Conservation (phyloP, 2,888 invertebrate genomes). For the Thumatha senex region DNA sequence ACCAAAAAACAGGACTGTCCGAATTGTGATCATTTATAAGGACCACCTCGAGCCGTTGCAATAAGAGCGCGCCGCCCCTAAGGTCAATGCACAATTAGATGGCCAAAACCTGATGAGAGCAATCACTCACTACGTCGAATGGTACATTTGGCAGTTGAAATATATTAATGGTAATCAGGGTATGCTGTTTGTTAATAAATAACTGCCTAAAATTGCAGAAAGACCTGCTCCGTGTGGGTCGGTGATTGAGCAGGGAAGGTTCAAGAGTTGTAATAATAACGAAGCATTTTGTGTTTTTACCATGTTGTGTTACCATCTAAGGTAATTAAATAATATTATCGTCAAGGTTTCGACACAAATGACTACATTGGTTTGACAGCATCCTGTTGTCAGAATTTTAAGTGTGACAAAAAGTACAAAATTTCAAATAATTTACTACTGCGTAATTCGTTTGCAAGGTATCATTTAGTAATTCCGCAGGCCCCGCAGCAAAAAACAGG, state of each 20-base stretch:
- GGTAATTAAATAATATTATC: neutral
- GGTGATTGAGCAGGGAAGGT: constrained; percentile 9
- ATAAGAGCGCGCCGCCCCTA: constrained; percentile 44
- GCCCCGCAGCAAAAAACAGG: constrained; percentile 35
- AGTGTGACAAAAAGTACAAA: constrained; percentile 16
- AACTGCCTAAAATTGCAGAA: constrained; percentile 27
- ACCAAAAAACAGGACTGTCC: constrained; percentile 42
- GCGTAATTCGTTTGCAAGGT: constrained; percentile 19
- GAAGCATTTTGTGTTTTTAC: constrained; percentile 1
- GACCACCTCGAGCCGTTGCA: constrained; percentile 43
- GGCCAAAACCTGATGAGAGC: constrained; percentile 40
- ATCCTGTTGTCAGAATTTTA: constrained; percentile 7
- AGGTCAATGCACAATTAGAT: constrained; percentile 68
- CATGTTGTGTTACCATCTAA: neutral
- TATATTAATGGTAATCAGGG: constrained; percentile 43
- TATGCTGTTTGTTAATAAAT: constrained; percentile 32
- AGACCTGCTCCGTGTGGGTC: constrained; percentile 10
- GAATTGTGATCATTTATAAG: constrained; percentile 54
- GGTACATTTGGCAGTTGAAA: constrained; percentile 51
- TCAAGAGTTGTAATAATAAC: constrained; percentile 1
- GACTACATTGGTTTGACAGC: neutral
- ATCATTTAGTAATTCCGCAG: constrained; percentile 39
- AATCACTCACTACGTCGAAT: constrained; percentile 55
- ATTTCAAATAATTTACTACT: constrained; percentile 24
- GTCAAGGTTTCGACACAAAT: neutral